Percentiles rank a stretch among this genome's conserved stretches.
Conservation (phyloP, 2,113 vertebrate genomes). For the Paracanthobrama guichenoti region DNA sequence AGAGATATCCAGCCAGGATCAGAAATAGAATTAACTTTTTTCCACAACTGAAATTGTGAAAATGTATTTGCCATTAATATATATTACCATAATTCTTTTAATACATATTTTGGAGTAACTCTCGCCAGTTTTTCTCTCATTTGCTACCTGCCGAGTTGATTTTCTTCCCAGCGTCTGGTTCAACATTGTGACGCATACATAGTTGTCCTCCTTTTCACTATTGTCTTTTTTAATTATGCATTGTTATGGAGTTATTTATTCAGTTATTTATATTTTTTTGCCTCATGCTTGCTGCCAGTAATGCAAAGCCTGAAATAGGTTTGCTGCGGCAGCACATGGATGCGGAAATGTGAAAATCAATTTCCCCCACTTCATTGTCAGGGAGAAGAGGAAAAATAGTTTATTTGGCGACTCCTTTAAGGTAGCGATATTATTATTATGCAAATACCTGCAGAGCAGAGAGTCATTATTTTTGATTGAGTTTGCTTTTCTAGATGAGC, state of each 20-base stretch:
- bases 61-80: background rate
- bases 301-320: slow-evolving; percentile 34
- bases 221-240: slow-evolving; percentile 12
- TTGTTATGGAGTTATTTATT: slow-evolving; percentile 28
- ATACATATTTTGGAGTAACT: background rate
- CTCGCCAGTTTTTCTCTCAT: background rate
- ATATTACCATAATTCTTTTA: too few relatives aligned
- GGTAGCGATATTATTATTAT: slow-evolving; percentile 72
- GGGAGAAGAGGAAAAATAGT: slow-evolving; percentile 56
- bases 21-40: background rate
- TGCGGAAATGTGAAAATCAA: slow-evolving; percentile 46
- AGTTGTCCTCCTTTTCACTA: background rate
- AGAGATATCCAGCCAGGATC: background rate
- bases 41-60: background rate
- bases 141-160: background rate
- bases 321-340: slow-evolving; percentile 10
- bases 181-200: background rate
- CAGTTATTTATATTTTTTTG: slow-evolving; percentile 1
- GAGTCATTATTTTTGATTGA: slow-evolving; percentile 66
- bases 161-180: background rate
- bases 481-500: slow-evolving; percentile 63
- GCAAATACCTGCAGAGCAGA: slow-evolving; percentile 65
- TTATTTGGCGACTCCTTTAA: slow-evolving; percentile 64
- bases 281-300: slow-evolving; percentile 13
- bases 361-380: slow-evolving; percentile 50